Evolutionary conservation across 2,797 vertebrate genomes (phyloP).

Genomic region (Sebastes cheni): DNA sequence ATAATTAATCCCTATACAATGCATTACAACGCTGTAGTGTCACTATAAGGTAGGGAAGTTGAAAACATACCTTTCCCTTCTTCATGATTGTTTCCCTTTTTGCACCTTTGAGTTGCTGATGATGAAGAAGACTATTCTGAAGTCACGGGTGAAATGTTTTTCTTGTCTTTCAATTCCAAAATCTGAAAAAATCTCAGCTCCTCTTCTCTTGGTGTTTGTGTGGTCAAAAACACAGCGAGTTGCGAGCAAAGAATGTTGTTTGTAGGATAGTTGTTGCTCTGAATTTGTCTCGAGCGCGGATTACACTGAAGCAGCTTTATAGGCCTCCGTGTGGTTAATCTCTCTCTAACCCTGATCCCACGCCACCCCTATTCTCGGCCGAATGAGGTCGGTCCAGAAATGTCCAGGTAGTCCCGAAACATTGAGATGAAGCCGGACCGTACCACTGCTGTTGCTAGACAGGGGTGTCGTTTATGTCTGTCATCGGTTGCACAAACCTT

Average conservation of each 20-base stretch:
- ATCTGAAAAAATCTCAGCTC: background rate
- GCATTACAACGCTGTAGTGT: background rate
- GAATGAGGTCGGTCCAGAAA: conserved; percentile 48
- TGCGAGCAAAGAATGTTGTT: conserved; percentile 10
- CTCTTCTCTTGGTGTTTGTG: background rate
- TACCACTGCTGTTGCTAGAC: conserved; percentile 42
- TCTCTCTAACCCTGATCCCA: conserved; percentile 71
- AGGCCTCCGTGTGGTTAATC: conserved; percentile 77
- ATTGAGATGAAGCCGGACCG: conserved; percentile 11
- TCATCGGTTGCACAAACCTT: conserved; percentile 2
- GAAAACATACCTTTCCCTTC: conserved; percentile 78
- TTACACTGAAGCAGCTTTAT: conserved; percentile 77
- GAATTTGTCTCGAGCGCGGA: conserved; percentile 63
- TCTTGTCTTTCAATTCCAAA: conserved; percentile 10
- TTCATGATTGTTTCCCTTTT: conserved; percentile 67
- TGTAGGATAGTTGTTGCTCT: conserved; percentile 43
- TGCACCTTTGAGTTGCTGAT: conserved; percentile 4
- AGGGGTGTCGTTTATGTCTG: conserved; percentile 15
- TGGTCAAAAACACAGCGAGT: conserved; percentile 3
- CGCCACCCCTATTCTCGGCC: conserved; percentile 34
- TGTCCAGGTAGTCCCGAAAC: conserved; percentile 37
- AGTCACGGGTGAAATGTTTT: background rate
- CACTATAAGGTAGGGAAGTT: background rate
- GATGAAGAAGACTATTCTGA: background rate
- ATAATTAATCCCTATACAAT: background rate